These are phyloP conservation scores for Thereva unica DNA, from an alignment of 2,888 invertebrate genomes.

Conservation along the genomic window DNA sequence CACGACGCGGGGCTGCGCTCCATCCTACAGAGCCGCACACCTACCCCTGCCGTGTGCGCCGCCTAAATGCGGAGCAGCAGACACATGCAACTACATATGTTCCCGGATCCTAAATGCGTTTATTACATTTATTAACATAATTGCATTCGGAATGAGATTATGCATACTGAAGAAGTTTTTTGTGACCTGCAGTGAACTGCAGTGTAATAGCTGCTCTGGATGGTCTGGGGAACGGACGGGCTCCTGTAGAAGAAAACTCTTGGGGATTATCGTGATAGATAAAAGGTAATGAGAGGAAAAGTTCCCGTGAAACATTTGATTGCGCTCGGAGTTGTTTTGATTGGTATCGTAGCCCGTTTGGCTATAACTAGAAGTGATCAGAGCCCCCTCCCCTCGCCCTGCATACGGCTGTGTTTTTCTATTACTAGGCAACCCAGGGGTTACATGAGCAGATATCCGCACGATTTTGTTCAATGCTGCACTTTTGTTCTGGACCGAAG, in stretches of 20 bases:
- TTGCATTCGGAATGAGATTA: constrained; percentile 39
- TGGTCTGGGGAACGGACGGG: background rate
- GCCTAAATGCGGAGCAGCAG: background rate
- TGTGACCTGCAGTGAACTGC: background rate
- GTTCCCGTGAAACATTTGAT: constrained; percentile 26
- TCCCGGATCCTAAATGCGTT: constrained; percentile 32
- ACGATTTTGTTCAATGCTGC: constrained; percentile 19
- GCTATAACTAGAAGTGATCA: constrained; percentile 3
- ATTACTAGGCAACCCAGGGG: constrained; percentile 24
- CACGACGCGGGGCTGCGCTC: background rate
- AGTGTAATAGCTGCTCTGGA: too few species aligned
- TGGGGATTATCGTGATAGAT: constrained; percentile 30
- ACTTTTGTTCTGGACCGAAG: constrained; percentile 7
- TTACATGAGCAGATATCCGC: constrained; percentile 28
- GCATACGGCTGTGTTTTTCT: constrained; percentile 17
- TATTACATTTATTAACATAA: constrained; percentile 42
- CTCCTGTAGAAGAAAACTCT: constrained; percentile 24
- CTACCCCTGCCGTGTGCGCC: too few species aligned
- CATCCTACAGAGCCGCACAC: too few species aligned
- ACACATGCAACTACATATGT: background rate
- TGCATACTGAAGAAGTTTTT: constrained; percentile 34
- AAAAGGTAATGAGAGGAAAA: constrained; percentile 33
- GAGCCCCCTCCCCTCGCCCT: background rate
- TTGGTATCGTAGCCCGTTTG: constrained; percentile 22
- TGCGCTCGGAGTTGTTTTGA: constrained; percentile 18